A percentile compares a stretch with the other conserved stretches of the same genome.
phyloP scores from a whole-genome alignment of 2,797 vertebrate species.

The Hydrophis major region DNA sequence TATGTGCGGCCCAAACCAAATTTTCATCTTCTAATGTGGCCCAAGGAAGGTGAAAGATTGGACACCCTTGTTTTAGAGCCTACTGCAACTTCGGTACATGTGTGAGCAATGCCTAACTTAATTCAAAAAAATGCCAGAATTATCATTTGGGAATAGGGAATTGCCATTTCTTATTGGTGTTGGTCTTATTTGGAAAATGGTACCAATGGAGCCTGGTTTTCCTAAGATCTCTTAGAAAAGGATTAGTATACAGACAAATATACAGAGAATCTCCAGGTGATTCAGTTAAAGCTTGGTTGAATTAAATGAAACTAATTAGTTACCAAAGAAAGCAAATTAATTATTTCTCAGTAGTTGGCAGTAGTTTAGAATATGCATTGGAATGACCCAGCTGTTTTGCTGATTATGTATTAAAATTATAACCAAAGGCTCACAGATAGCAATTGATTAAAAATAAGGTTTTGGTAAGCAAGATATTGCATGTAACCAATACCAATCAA shows the following conservation, averaged over 20 bases:
- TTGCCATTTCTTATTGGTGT: background rate
- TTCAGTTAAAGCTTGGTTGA: background rate
- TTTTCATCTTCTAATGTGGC: too few species aligned
- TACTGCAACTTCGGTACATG: background rate
- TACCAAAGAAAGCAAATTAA: background rate
- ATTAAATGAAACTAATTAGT: background rate
- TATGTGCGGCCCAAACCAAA: too few species aligned
- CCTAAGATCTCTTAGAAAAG: too few species aligned
- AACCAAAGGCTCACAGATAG: background rate
- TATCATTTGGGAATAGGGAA: background rate
- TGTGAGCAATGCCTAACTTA: background rate
- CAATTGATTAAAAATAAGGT: background rate
- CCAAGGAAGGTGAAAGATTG: too few species aligned
- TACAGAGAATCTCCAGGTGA: background rate
- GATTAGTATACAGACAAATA: background rate
- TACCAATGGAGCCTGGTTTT: background rate
- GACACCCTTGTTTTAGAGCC: background rate
- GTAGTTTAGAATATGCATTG: background rate
- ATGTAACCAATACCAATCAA: background rate
- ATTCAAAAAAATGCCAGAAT: background rate
- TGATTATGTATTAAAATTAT: background rate
- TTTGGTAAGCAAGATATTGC: background rate
- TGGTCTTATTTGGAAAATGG: background rate
- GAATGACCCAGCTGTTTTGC: background rate
- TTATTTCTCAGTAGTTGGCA: background rate